Evolutionary conservation across 1,140 invertebrate genomes (phyloP).

Genomic region (Drosophila navojoa): DNA sequence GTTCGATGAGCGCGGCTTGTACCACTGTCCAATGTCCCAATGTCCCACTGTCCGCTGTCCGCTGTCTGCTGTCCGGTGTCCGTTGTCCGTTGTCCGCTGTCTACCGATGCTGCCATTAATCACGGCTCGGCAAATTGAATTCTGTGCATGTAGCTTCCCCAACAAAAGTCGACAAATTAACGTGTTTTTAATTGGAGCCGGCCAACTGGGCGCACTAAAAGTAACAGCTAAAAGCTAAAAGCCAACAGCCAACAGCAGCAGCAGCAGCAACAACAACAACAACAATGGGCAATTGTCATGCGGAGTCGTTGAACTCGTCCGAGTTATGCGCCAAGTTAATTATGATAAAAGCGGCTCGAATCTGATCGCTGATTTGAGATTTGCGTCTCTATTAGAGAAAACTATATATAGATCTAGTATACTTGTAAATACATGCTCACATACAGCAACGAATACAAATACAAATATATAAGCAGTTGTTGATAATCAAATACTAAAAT

Average conservation of each 20-base stretch:
- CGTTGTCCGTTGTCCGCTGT: not conserved
- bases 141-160: constrained; percentile 49
- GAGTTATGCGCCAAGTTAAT: constrained; percentile 44
- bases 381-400: not conserved
- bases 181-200: constrained; percentile 71
- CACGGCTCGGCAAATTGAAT: constrained; percentile 74
- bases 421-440: too few relatives aligned
- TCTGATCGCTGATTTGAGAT: constrained; percentile 11
- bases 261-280: constrained; percentile 1
- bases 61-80: not conserved
- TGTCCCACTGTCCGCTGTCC: not conserved
- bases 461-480: too few relatives aligned
- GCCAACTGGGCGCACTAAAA: constrained; percentile 38
- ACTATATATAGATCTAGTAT: not conserved
- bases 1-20: constrained; percentile 5
- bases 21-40: not conserved
- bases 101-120: constrained; percentile 54
- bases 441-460: too few relatives aligned
- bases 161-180: constrained; percentile 75
- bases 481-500: too few relatives aligned
- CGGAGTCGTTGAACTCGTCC: constrained; percentile 69
- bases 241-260: constrained; percentile 13
- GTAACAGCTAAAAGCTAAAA: constrained; percentile 35
- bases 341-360: constrained; percentile 34
- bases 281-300: constrained; percentile 74